A percentile compares a stretch with the other conserved stretches of the same genome.
Evolutionary conservation across 2,113 vertebrate genomes (phyloP).

Genomic region (Festucalex cinctus): DNA sequence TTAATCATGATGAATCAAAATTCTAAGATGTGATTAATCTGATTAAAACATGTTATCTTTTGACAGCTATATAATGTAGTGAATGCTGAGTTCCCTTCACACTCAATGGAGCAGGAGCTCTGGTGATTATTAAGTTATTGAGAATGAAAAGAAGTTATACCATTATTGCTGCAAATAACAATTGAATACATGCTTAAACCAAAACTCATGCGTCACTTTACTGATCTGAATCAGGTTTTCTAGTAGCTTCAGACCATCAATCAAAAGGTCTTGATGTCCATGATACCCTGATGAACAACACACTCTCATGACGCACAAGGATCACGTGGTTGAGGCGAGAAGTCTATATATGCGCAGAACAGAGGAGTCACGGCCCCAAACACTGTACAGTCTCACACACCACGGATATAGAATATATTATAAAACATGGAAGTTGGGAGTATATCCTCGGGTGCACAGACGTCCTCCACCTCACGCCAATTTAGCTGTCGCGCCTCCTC

Average conservation of each 20-base stretch:
- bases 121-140: no score
- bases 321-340: background rate
- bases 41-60: no score
- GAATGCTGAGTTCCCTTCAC: no score
- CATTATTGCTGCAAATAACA: no score
- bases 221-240: background rate
- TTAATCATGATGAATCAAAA: no score
- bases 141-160: no score
- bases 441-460: constrained; percentile 17
- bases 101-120: no score
- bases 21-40: no score
- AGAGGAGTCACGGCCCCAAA: constrained; percentile 4
- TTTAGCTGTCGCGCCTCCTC: constrained; percentile 6
- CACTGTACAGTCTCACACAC: background rate
- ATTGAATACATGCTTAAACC: no score
- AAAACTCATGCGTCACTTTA: no score
- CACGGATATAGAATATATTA: background rate
- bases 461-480: constrained; percentile 24
- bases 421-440: constrained; percentile 31
- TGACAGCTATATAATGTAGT: no score
- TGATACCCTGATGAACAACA: background rate
- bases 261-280: background rate
- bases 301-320: background rate
- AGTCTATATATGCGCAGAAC: constrained; percentile 40
- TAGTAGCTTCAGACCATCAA: background rate